Evolutionary conservation across 2,113 vertebrate genomes (phyloP).

Genomic region (Pungitius pungitius): DNA sequence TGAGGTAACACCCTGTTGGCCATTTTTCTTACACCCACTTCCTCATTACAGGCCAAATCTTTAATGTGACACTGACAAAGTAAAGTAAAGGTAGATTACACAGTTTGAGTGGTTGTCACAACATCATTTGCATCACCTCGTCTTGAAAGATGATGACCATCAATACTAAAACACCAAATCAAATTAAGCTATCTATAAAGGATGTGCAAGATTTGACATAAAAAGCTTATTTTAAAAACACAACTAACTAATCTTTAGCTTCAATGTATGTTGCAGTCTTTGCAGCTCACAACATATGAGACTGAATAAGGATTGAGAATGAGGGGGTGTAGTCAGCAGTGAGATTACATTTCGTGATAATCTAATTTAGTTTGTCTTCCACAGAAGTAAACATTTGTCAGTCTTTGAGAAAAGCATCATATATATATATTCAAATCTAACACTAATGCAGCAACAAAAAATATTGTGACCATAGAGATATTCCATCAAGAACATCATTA

Average conservation of each 20-base stretch:
- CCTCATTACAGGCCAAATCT: neutral
- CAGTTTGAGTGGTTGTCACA: conserved; percentile 8
- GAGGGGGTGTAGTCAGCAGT: neutral
- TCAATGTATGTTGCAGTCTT: neutral
- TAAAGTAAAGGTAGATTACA: neutral
- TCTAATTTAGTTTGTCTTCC: neutral
- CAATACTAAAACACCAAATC: conserved; percentile 11
- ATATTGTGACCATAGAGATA: conserved; percentile 1
- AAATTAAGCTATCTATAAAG: neutral
- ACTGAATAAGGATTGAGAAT: neutral
- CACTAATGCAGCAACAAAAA: no score
- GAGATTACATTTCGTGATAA: neutral
- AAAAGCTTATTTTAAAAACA: conserved; percentile 10
- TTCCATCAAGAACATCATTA: neutral
- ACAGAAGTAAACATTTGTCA: neutral
- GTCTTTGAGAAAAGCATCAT: neutral
- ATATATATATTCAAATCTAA: neutral
- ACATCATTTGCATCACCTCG: conserved; percentile 19
- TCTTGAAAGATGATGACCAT: neutral
- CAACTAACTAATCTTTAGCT: neutral
- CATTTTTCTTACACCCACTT: conserved; percentile 16
- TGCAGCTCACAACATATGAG: neutral
- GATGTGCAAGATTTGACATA: neutral
- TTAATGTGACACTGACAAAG: conserved; percentile 1
- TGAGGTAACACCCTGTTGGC: neutral